Evolutionary conservation across 2,113 vertebrate species (phyloP), one percentile per base, ranked within the genome.

Genomic region (Chelonoidis abingdonii): DNA sequence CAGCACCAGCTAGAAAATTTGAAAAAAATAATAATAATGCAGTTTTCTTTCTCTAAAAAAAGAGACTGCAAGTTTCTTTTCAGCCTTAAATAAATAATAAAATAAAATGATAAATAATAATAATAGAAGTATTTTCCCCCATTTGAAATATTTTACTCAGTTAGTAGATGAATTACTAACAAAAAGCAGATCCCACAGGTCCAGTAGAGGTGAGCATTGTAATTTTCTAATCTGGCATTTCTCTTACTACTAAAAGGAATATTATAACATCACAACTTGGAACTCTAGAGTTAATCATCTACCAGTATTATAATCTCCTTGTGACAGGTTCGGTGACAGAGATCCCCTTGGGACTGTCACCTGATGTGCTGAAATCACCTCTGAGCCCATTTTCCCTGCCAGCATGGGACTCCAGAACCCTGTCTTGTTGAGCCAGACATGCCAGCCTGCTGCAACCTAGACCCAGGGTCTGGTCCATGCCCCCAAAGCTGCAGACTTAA

Each of bases 61-160:
- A 94, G 89, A 86, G 50, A 5, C n/a, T 89, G 25, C 78, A 49
- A 80, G 86, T 94, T 83, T 10, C 76, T 94, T 93, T 92, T 35
- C 56, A 95, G 89, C 17, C 92, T 97, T 89, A 91, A 96, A 97
- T 92, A 86, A 86, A 92, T 27, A 59, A 96, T 57, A 25, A 57
- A 35, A n/a, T 35, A 65, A 21, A n/a, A 21, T 19, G 95, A 96
- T 62, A 93, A 96, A 86, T 24, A 96, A 76, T 59, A 29, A 59
- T 29, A 94, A 93, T 21, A 53, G 94, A 88, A 83, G 93, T 6
- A 95, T 96, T 95, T 96, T 90, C 83, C 31, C 90, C 95, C 62
- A 80, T 88, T 47, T 0, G 6, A 91, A 0, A 52, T 94, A 86
- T 94, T 96, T 89, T 92, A 83, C 85, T 41, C 27, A 93, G 56